Conservation (phyloP, 2,888 invertebrate genomes). For the Allolobophora icterica region DNA sequence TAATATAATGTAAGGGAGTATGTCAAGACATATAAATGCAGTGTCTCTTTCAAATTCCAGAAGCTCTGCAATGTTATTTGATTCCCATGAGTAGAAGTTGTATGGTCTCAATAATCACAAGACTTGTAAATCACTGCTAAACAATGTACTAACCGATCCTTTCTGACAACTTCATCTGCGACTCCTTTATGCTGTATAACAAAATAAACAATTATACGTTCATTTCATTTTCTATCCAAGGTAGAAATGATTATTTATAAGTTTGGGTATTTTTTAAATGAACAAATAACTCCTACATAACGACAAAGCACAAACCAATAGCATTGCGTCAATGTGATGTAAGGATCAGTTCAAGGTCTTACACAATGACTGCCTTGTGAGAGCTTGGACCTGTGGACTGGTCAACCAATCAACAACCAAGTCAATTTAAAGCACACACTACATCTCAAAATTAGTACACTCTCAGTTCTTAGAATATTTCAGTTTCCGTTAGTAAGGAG, state of each 20-base stretch:
- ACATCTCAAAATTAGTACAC: too few relatives aligned
- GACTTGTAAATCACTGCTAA: not conserved
- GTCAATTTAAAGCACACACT: too few relatives aligned
- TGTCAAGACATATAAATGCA: not conserved
- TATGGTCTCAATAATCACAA: not conserved
- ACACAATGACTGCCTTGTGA: too few relatives aligned
- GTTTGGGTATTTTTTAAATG: not conserved
- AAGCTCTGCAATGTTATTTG: not conserved
- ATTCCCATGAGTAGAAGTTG: not conserved
- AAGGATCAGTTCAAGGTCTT: not conserved
- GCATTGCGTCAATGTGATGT: not conserved
- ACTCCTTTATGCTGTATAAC: not conserved
- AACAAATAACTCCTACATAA: not conserved
- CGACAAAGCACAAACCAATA: not conserved
- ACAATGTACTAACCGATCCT: not conserved
- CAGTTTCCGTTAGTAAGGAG: too few relatives aligned
- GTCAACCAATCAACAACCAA: too few relatives aligned
- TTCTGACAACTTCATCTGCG: conserved; percentile 31
- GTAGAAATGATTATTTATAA: not conserved
- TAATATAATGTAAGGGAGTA: too few relatives aligned
- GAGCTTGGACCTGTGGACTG: too few relatives aligned
- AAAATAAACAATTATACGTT: not conserved
- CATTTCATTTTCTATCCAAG: not conserved
- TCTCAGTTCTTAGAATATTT: too few relatives aligned
- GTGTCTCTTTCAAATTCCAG: too few relatives aligned